These are phyloP conservation scores for Leuciscus waleckii DNA, from an alignment of 2,797 vertebrate genomes.

Conservation along the genomic window DNA sequence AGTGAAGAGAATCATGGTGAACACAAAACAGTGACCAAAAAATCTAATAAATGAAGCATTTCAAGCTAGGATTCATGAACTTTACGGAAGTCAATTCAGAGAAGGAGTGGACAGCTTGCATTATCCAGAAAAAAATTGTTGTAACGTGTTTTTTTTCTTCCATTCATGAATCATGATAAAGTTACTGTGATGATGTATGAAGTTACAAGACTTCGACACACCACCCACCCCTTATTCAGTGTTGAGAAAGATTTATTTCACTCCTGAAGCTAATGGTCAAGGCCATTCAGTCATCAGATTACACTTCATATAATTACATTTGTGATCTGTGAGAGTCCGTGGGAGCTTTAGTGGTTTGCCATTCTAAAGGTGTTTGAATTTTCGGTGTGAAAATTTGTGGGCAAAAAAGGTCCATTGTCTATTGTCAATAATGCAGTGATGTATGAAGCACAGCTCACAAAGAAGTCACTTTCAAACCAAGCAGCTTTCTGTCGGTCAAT, in stretches of 20 bases:
- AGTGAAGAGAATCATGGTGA: slow-evolving; percentile 1
- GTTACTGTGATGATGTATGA: background rate
- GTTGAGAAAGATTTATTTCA: background rate
- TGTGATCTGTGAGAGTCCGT: background rate
- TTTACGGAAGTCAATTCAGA: background rate
- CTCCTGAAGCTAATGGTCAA: slow-evolving; percentile 13
- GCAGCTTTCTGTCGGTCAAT: background rate
- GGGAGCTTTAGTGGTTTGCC: background rate
- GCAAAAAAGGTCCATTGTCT: background rate
- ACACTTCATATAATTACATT: background rate
- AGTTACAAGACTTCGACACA: background rate
- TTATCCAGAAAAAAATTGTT: background rate
- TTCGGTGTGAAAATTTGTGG: no score
- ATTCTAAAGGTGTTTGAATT: background rate
- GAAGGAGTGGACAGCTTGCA: background rate
- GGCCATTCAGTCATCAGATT: background rate
- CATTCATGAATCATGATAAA: background rate
- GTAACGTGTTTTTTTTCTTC: background rate
- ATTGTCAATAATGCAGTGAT: background rate
- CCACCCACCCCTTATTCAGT: background rate
- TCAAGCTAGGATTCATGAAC: background rate
- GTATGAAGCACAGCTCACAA: background rate
- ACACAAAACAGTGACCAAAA: background rate
- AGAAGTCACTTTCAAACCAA: background rate
- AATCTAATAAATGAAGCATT: background rate